Base-by-base conservation (phyloP, 2,797 vertebrate genomes). In the Enteromius anoplus region DNA sequence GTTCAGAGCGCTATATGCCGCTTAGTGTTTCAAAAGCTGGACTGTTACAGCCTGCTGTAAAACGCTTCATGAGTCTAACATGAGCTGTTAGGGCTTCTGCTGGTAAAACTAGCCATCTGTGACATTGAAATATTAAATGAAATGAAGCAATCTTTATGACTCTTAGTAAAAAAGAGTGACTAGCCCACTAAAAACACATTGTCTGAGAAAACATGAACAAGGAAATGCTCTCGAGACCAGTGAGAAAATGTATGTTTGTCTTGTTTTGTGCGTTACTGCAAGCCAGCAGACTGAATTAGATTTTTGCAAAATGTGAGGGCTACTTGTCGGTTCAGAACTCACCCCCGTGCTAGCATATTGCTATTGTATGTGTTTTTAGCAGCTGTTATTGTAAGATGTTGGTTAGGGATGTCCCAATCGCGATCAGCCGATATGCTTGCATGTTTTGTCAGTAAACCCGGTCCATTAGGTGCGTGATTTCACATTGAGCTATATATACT, bases 141-240 rank as follows among this genome's bases (percentile, higher is more conserved):
- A 81, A 81, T 64, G 69, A 72, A 73, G 55, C 42, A 12, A 21
- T 14, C 45, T 72, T 81, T 81, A 81, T 60, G 42, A 45, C 66
- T 71, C 17, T 32, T 47, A 6, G 42, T 60, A 71, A 80, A 71
- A 71, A 70, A 15, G 23, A 17, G 32, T 62, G 42, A 81, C 40
- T 49, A 37, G 8, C 29, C 19, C 26, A 29, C 32, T 78, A 68
- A 53, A 37, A 75, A 45, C 10, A 15, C 55, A 72, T 51, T 37
- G 55, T 55, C 42, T 81, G 14, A 19, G 37, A 64, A 62, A 80
- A 62, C 40, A 71, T 10, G 12, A 62, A 45, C 26, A 42, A 34
- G 17, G 21, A 78, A 23, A 5, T 53, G 11, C 45, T 51, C 45
- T 78, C 2, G 7, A 40, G 7, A 17, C 53, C 53, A 58, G 3